These are phyloP conservation scores for Solenopsis invicta DNA, from an alignment of 1,140 invertebrate genomes.

Conservation along the genomic window DNA sequence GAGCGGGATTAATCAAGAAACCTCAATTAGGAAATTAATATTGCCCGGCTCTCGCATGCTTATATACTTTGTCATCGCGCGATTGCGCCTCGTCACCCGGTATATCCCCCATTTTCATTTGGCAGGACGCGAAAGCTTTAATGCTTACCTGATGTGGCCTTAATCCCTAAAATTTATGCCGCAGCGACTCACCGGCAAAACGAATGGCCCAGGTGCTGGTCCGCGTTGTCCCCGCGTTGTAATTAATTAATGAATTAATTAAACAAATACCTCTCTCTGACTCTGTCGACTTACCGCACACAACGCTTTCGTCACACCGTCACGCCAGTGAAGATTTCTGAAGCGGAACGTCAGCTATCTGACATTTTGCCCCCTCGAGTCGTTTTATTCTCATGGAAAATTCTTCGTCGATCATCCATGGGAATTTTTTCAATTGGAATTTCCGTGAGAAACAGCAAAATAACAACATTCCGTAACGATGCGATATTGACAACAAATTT, in stretches of 20 bases:
- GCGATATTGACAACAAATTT: neutral
- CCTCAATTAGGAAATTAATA: constrained; percentile 54
- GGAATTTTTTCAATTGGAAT: constrained; percentile 9
- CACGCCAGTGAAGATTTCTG: neutral
- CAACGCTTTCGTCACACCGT: constrained; percentile 21
- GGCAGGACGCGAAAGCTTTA: constrained; percentile 12
- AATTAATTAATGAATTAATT: constrained; percentile 65
- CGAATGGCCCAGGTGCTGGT: constrained; percentile 14
- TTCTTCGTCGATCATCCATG: constrained; percentile 26
- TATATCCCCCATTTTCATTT: constrained; percentile 55
- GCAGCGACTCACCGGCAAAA: constrained; percentile 13
- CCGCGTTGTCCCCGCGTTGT: neutral
- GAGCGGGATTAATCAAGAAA: constrained; percentile 29
- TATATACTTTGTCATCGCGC: constrained; percentile 4
- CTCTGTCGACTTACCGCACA: constrained; percentile 21
- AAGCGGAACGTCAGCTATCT: constrained; percentile 25
- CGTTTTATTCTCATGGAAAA: constrained; percentile 21
- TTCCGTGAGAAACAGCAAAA: neutral
- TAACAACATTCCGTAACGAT: neutral
- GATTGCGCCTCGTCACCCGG: constrained; percentile 50
- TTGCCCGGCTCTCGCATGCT: neutral
- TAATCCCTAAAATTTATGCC: constrained; percentile 66
- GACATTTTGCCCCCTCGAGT: constrained; percentile 29
- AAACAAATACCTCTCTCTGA: constrained; percentile 29
- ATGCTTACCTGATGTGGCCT: constrained; percentile 41